Evolutionary conservation across 2,797 vertebrate genomes (phyloP), one percentile per base, ranked within the genome.

Genomic region (Lemur catta): DNA sequence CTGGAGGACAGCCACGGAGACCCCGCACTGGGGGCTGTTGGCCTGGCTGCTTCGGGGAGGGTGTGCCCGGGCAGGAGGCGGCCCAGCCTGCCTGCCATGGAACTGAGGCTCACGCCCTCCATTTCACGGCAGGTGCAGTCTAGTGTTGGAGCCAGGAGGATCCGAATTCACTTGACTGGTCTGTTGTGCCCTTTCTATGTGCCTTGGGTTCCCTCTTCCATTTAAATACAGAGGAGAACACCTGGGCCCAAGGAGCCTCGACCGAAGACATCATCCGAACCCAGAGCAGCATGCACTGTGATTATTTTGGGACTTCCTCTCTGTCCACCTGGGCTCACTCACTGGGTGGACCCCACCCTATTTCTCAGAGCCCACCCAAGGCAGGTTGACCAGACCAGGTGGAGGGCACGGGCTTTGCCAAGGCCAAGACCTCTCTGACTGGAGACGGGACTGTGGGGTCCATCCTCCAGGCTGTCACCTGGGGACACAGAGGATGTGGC

Each of bases 251-350:
- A 72, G 74, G 30, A 72, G n/a, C 75, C 57, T 57, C 38, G 81
- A 57, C 26, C 38, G 3, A 24, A 80, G 86, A 74, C 7, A 41
- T 50, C 48, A 48, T 28, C 57, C 4, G 9, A 69, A 18, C 76
- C 61, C 80, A 67, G 91, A 65, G 74, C 18, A 30, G 28, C 4
- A 18, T 35, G n/a, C 5, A 13, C 72, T 61, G 90, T 81, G 84
- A 46, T 81, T 92, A 81, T 84, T 92, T 67, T 65, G 59, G 75
- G 76, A 86, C 63, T 94, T 92, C 76, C 92, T 94, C 41, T 89
- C 50, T 24, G 15, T 57, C 71, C 69, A 79, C 22, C 82, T 46
- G 28, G 81, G 57, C 63, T 65, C n/a, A 55, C 85, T 72, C 50
- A 33, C 85, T 78, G 12, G 4, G 41, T 50, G 38, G 82, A 69